These are phyloP conservation scores for Heterohyrax brucei DNA, from an alignment of 2,797 vertebrate genomes.

Conservation along the genomic window DNA sequence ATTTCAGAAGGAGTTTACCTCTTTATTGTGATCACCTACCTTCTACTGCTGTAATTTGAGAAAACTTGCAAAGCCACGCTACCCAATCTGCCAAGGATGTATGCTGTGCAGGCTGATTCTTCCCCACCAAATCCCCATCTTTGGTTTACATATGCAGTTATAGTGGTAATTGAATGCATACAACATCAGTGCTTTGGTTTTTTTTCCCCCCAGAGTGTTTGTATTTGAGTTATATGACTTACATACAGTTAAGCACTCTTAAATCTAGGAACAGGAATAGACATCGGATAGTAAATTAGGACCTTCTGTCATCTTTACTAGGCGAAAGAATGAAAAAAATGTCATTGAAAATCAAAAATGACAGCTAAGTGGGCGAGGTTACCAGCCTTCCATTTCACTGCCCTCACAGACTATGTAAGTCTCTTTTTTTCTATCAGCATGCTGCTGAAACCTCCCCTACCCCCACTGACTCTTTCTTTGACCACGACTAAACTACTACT, in stretches of 20 bases:
- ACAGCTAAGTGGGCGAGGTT: slow-evolving; percentile 85
- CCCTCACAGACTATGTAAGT: slow-evolving; percentile 82
- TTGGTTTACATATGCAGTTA: slow-evolving; percentile 36
- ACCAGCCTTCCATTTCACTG: slow-evolving; percentile 83
- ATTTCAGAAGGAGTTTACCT: not conserved
- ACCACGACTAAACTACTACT: slow-evolving; percentile 71
- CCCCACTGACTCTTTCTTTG: slow-evolving; percentile 77
- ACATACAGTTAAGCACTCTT: slow-evolving; percentile 84
- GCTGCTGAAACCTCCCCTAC: slow-evolving; percentile 69
- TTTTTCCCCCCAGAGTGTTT: slow-evolving; percentile 62
- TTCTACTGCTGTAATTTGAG: slow-evolving; percentile 37
- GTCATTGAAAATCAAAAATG: slow-evolving; percentile 88
- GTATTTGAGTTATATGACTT: slow-evolving; percentile 81
- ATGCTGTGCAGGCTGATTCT: not conserved
- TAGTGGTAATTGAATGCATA: slow-evolving; percentile 61
- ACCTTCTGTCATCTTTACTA: slow-evolving; percentile 89
- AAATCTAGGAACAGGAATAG: slow-evolving; percentile 81
- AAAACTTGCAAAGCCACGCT: not conserved
- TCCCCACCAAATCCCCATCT: not conserved
- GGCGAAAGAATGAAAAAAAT: slow-evolving; percentile 85
- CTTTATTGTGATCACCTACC: not conserved
- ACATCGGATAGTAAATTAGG: slow-evolving; percentile 85
- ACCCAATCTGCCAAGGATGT: not conserved
- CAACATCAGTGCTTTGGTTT: slow-evolving; percentile 42
- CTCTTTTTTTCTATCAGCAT: slow-evolving; percentile 83